phyloP scores from a whole-genome alignment of 2,113 vertebrate genomes.

The Oryzias celebensis region DNA sequence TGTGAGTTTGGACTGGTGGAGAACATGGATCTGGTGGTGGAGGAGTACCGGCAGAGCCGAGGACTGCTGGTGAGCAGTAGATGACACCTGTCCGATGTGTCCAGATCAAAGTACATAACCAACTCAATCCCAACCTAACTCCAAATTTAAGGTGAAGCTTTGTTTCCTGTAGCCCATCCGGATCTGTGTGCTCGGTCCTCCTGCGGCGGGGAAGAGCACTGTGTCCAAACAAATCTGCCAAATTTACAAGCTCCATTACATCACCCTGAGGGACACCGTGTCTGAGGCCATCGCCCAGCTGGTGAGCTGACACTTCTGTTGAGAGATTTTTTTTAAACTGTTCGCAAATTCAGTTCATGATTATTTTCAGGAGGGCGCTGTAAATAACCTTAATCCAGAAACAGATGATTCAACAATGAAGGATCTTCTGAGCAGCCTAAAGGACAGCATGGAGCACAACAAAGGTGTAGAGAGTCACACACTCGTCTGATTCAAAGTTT shows the following conservation, averaged over 20 bases:
- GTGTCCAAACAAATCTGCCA: conserved; percentile 79
- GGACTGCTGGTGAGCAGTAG: conserved; percentile 81
- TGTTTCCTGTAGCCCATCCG: conserved; percentile 81
- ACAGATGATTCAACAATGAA: conserved; percentile 65
- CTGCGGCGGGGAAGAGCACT: conserved; percentile 86
- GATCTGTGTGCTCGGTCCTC: conserved; percentile 87
- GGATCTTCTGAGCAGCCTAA: conserved; percentile 78
- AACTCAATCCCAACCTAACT: too few species aligned
- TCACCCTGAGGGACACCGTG: conserved; percentile 80
- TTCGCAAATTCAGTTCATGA: too few species aligned
- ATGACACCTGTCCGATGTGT: background rate
- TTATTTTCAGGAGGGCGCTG: conserved; percentile 52
- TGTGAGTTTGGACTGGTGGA: conserved; percentile 85
- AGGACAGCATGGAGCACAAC: conserved; percentile 81
- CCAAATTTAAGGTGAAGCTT: too few species aligned
- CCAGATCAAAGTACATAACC: too few species aligned
- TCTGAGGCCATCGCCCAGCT: conserved; percentile 79
- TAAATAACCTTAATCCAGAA: conserved; percentile 46
- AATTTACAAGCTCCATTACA: conserved; percentile 85
- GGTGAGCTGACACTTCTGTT: conserved; percentile 67
- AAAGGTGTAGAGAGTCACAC: conserved; percentile 60
- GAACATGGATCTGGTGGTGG: conserved; percentile 79
- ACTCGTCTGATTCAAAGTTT: background rate
- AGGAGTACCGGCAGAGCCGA: conserved; percentile 83
- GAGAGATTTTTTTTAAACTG: fast-evolving